Evolutionary conservation across 2,113 vertebrate genomes (phyloP).

Genomic region (Ophiodon elongatus): DNA sequence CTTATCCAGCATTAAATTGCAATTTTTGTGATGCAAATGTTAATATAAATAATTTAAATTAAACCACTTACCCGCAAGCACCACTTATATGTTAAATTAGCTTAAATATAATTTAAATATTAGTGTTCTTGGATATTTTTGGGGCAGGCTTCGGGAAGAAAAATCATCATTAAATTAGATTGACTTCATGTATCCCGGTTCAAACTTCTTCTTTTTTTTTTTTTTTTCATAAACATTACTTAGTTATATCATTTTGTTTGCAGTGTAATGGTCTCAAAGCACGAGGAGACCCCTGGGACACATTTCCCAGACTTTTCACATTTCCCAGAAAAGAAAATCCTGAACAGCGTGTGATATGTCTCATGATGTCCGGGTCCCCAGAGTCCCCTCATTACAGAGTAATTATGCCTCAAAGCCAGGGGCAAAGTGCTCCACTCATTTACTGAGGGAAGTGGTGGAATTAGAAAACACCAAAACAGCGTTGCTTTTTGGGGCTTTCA

Average conservation of each 20-base stretch:
- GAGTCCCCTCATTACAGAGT: constrained; percentile 49
- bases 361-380: constrained; percentile 11
- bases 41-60: constrained; percentile 7
- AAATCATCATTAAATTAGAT: neutral
- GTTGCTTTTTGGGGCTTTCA: neutral
- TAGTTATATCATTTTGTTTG: neutral
- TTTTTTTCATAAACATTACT: neutral
- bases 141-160: neutral
- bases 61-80: neutral
- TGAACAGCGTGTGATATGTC: constrained; percentile 35
- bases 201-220: neutral
- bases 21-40: neutral
- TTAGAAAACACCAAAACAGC: neutral
- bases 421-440: constrained; percentile 36
- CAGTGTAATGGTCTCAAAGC: neutral
- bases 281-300: constrained; percentile 20
- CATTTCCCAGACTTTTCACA: constrained; percentile 2
- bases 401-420: constrained; percentile 38
- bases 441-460: constrained; percentile 19
- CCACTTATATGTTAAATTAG: neutral
- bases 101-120: neutral
- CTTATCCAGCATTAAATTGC: neutral
- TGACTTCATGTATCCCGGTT: neutral
- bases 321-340: constrained; percentile 2
- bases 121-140: neutral